Percentiles rank a stretch among this genome's conserved stretches.
Conservation (phyloP, 2,888 invertebrate species). For the Hydriomena furcata region DNA sequence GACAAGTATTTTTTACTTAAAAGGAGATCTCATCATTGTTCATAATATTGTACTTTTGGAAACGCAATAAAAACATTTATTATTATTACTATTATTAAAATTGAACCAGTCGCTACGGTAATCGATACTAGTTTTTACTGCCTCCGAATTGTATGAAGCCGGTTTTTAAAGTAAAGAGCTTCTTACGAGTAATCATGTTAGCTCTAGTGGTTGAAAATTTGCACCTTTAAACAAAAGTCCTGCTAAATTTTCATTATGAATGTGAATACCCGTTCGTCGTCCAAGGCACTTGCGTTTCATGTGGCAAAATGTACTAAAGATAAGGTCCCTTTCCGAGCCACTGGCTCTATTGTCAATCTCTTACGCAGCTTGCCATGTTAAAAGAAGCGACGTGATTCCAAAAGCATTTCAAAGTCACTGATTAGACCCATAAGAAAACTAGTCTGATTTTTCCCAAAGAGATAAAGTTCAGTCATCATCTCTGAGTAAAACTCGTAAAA, state of each 20-base stretch:
- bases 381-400: slow-evolving; percentile 58
- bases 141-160: too few relatives aligned
- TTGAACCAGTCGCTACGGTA: too few relatives aligned
- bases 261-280: slow-evolving; percentile 70
- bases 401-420: slow-evolving; percentile 49
- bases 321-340: slow-evolving; percentile 79
- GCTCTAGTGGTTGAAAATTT: slow-evolving; percentile 38
- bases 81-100: too few relatives aligned
- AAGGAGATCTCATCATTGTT: too few relatives aligned
- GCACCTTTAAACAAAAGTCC: slow-evolving; percentile 44
- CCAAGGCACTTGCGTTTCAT: slow-evolving; percentile 69
- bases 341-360: slow-evolving; percentile 77
- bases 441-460: slow-evolving; percentile 1
- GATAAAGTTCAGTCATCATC: not conserved
- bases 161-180: too few relatives aligned
- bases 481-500: not conserved
- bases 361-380: slow-evolving; percentile 69
- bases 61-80: too few relatives aligned
- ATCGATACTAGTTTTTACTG: too few relatives aligned
- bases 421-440: slow-evolving; percentile 33
- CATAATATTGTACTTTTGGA: too few relatives aligned
- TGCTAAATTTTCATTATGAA: slow-evolving; percentile 71
- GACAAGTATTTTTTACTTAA: too few relatives aligned
- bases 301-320: slow-evolving; percentile 80
- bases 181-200: too few relatives aligned